These are phyloP conservation scores for Drosophila algonquin DNA, from an alignment of 2,888 invertebrate species.

Conservation along the genomic window DNA sequence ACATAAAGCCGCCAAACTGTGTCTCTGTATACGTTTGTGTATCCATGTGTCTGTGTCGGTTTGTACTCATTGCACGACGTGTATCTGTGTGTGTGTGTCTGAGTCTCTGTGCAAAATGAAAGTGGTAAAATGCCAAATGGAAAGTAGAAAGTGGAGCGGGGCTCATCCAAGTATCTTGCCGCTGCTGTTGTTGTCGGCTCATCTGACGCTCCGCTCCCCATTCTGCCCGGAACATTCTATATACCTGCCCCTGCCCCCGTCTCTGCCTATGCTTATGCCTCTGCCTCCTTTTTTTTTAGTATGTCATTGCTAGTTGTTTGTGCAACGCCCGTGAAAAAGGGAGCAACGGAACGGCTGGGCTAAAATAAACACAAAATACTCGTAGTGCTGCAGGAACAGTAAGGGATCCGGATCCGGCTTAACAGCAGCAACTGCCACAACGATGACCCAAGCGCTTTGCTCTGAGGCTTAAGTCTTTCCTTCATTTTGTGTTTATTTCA, in stretches of 20 bases:
- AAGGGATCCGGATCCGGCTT: conserved; percentile 3
- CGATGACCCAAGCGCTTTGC: conserved; percentile 2
- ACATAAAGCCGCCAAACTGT: conserved; percentile 37
- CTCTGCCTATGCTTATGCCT: neutral
- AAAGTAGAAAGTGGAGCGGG: conserved; percentile 25
- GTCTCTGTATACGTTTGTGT: conserved; percentile 1
- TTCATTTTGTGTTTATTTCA: conserved; percentile 4
- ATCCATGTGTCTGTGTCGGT: neutral
- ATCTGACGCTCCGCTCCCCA: too few relatives aligned
- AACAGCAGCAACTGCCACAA: conserved; percentile 2
- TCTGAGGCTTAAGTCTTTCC: conserved; percentile 3
- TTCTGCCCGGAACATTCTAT: neutral
- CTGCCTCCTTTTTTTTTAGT: conserved; percentile 7
- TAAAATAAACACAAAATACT: conserved; percentile 24
- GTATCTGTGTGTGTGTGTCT: conserved; percentile 4
- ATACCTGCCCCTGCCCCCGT: neutral
- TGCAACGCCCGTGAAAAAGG: conserved; percentile 43
- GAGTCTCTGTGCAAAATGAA: conserved; percentile 15
- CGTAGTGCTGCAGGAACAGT: neutral
- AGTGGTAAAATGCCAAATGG: conserved; percentile 18
- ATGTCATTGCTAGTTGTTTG: conserved; percentile 44
- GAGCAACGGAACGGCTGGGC: neutral
- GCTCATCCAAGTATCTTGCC: neutral
- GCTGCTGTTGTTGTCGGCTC: neutral
- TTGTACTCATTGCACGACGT: neutral